These are phyloP conservation scores for Poeciliopsis turrubarensis DNA, from an alignment of 2,113 vertebrate species.

Conservation along the genomic window DNA sequence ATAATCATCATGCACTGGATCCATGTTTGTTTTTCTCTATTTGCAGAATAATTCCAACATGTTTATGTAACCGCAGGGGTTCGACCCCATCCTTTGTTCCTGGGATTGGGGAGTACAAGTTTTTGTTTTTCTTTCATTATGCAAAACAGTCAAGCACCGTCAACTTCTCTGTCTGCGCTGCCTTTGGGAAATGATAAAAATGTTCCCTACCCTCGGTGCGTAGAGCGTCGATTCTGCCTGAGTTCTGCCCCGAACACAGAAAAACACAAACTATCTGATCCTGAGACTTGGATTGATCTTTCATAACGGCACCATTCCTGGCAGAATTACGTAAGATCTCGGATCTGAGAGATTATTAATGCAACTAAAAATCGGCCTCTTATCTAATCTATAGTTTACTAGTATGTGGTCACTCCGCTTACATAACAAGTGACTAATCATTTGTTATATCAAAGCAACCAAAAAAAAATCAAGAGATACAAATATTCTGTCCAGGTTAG, in stretches of 20 bases:
- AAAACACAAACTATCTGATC: not conserved
- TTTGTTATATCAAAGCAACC: not conserved
- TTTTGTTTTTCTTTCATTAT: slow-evolving; percentile 30
- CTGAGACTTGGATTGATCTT: not conserved
- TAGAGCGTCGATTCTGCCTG: not conserved
- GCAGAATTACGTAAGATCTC: slow-evolving; percentile 2
- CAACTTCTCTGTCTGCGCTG: not conserved
- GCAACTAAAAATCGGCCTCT: not conserved
- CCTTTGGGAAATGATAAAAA: slow-evolving; percentile 38
- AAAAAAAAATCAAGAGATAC: not conserved
- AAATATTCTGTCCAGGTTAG: too few species aligned
- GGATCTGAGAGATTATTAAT: slow-evolving; percentile 1
- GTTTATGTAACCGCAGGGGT: not conserved
- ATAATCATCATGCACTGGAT: not conserved
- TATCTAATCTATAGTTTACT: not conserved
- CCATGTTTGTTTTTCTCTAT: not conserved
- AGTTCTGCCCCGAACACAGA: not conserved
- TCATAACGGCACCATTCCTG: not conserved
- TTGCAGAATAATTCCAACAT: not conserved
- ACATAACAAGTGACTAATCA: not conserved
- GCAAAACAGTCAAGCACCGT: slow-evolving; percentile 31
- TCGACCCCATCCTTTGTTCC: slow-evolving; percentile 9
- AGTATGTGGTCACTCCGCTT: not conserved
- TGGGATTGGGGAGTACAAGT: slow-evolving; percentile 1
- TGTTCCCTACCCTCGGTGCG: not conserved